Base-by-base conservation (phyloP, 2,888 invertebrate genomes). In the Exephanes ischioxanthus region DNA sequence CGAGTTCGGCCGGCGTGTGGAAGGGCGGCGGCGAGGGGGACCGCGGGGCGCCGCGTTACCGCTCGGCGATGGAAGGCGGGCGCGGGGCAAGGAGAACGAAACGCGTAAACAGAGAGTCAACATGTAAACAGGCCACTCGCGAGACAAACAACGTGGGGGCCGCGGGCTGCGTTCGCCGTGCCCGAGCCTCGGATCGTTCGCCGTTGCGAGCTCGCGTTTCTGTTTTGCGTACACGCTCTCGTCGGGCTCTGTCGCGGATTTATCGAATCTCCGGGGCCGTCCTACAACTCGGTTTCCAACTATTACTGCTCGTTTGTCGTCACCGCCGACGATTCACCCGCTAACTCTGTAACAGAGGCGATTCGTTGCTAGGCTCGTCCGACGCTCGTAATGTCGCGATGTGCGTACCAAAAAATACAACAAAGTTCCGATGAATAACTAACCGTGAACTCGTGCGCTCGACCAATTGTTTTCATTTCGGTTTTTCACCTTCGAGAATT, bases 81-180 rank as follows among this genome's bases (percentile, higher is more conserved):
- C 51, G 41, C 58, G 45, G 55, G 72, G 75, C 73, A 76, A 80
- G 83, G 87, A 86, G 83, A 89, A 89, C 90, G 90, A 93, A 94
- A 93, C 93, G 94, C 93, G 93, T 94, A 94, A 94, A 94, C 94
- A 94, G 92, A 92, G 92, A 94, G 94, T 94, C 94, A 93, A 94
- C 94, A 94, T 94, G 94, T 94, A 94, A 94, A 94, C 94, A 94
- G 94, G 94, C 94, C 93, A 94, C 93, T 94, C 94, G 93, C 93
- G 93, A 93, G 93, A 94, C 94, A 94, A 94, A 94, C 93, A 94
- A 93, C 94, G 94, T 93, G 93, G 93, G 93, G 93, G 92, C 94
- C 94, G 93, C 91, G 92, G 92, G 90, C 92, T 92, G 91, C 80
- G 78, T 90, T 90, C 91, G 90, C 90, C 91, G 91, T 91, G 90